Base-by-base conservation (phyloP, 2,113 vertebrate species). In the Archocentrus centrarchus region DNA sequence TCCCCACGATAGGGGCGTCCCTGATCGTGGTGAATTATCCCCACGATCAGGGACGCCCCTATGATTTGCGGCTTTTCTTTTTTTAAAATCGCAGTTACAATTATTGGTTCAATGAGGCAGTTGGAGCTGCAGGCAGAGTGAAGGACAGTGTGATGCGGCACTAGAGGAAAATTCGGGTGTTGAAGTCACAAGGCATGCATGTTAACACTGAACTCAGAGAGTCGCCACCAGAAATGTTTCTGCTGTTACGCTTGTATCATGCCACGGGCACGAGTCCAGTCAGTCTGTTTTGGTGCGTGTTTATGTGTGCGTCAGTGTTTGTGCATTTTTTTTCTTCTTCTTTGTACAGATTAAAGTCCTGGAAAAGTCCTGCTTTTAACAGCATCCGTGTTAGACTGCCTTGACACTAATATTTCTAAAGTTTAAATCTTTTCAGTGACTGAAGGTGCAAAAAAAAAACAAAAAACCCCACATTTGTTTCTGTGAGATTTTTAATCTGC, bases 181-280 rank as follows among this genome's bases (percentile, higher is more conserved):
- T 92, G 88, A 88, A 95, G 94, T 95, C 93, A 95, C 94, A 96
- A 96, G 93, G 95, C 95, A 96, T 96, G 95, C 95, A 95, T 91
- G 93, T 95, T 95, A 95, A 96, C 95, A 95, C 92, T 93, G 91
- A 94, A 93, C 93, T 89, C 85, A 89, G 80, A 90, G 80, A 93
- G 92, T 88, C 76, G 47, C 90, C 85, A 87, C 82, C 64, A 86
- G 22, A 60, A 80, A 86, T 87, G 82, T 64, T 77, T 88, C 62
- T 79, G 82, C 61, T 85, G 66, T 79, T 61, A 73, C 27, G 59
- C 57, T 50, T 77, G 32, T 62, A 27, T 32, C 50, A 79, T 83
- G 85, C 83, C 63, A 66, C 47, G 83, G 79, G 81, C 35, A 30
- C 47, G 47, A 82, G 80, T 88, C 63, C 53, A 22, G 68, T 88